A percentile compares a stretch with the other conserved stretches of the same genome.
Conservation (phyloP, 2,888 invertebrate species). For the Coremacera marginata region DNA sequence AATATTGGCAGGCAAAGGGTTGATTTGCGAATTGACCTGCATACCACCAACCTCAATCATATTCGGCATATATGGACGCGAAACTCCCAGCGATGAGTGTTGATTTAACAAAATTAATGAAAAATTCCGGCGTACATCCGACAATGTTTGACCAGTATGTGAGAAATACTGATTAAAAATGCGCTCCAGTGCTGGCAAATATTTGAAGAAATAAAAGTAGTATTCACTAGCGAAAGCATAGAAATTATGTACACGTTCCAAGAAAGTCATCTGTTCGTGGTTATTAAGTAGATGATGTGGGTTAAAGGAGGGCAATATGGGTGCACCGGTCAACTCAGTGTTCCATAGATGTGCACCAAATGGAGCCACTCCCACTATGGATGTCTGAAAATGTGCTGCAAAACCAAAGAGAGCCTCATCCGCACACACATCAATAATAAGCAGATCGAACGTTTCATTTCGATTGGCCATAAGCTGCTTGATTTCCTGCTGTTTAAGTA, state of each 20-base stretch:
- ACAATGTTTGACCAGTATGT: slow-evolving; percentile 43
- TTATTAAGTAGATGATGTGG: slow-evolving; percentile 49
- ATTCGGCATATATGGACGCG: slow-evolving; percentile 57
- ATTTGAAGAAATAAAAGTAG: slow-evolving; percentile 46
- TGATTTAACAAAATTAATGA: slow-evolving; percentile 55
- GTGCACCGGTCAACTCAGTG: slow-evolving; percentile 46
- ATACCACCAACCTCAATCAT: slow-evolving; percentile 60
- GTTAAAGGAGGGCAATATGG: slow-evolving; percentile 54
- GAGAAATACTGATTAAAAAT: slow-evolving; percentile 50
- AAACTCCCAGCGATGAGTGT: slow-evolving; percentile 53
- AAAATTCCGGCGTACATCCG: slow-evolving; percentile 47
- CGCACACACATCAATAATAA: slow-evolving; percentile 58
- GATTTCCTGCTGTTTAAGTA: slow-evolving; percentile 48
- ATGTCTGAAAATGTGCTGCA: slow-evolving; percentile 48
- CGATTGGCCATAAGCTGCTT: slow-evolving; percentile 50
- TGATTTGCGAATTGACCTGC: slow-evolving; percentile 50
- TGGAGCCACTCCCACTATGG: slow-evolving; percentile 47
- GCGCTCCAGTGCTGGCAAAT: slow-evolving; percentile 50
- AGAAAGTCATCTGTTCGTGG: slow-evolving; percentile 59
- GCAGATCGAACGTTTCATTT: slow-evolving; percentile 57
- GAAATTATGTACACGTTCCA: slow-evolving; percentile 57
- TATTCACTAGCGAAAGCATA: slow-evolving; percentile 44
- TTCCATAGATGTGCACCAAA: slow-evolving; percentile 53
- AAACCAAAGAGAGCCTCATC: slow-evolving; percentile 59
- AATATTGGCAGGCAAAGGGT: slow-evolving; percentile 55